Conservation (phyloP, 2,113 vertebrate genomes). For the Micromys minutus region DNA sequence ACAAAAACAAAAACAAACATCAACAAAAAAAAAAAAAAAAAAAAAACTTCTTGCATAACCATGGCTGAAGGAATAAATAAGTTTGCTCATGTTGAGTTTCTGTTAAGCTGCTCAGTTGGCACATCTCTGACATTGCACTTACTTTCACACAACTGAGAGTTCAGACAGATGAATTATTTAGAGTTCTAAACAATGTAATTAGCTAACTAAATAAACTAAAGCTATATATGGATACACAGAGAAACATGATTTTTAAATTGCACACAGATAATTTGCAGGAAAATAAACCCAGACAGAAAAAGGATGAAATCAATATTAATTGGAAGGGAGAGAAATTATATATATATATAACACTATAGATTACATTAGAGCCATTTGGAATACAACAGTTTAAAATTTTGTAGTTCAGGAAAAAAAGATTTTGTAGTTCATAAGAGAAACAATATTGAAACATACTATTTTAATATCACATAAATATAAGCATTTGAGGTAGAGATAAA, state of each 20-base stretch:
- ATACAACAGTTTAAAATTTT: not conserved
- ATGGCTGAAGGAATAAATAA: not conserved
- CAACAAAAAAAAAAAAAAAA: no score
- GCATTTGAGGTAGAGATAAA: no score
- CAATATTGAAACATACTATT: not conserved
- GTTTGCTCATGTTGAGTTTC: not conserved
- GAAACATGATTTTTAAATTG: not conserved
- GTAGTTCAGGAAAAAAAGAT: no score
- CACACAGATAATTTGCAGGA: not conserved
- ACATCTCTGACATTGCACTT: not conserved
- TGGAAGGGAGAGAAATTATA: not conserved
- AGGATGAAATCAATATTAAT: not conserved
- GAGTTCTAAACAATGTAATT: not conserved
- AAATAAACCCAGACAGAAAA: not conserved
- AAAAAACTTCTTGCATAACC: not conserved
- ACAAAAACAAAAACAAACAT: no score
- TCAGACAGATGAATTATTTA: not conserved
- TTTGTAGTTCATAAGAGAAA: no score
- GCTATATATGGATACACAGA: not conserved
- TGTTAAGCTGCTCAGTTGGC: not conserved
- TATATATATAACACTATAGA: not conserved
- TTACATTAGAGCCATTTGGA: not conserved
- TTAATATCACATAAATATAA: not conserved
- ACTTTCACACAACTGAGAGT: not conserved
- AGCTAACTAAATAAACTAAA: not conserved